Base-by-base conservation (phyloP, 2,888 invertebrate genomes). In the Dorcus parallelipipedus region DNA sequence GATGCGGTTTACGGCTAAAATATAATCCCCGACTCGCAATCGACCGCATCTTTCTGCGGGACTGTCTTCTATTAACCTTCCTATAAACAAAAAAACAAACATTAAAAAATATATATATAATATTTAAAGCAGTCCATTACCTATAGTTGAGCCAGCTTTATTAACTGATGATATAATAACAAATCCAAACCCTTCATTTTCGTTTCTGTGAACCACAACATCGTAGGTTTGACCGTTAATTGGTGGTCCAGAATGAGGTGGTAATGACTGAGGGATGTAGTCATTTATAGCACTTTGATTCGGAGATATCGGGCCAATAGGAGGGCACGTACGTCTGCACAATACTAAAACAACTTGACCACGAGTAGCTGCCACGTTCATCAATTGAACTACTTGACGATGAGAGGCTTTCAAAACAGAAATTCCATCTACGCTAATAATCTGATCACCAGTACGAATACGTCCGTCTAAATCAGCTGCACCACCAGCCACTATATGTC, bases 111-210 rank as follows among this genome's bases (percentile, higher is more conserved):
- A 41, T 5, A 10, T 6, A 14, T 2, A 41, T 41, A n/a, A 9
- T 41, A 9, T 40, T n/a, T 10, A 40, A 40, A 40, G 40, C 9
- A 9, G 9, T 3, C 2, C 9, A 6, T 73, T 76, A 87, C 95
- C 95, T 66, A 96, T 95, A 23, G 94, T 94, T 1, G 91, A 91
- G 33, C 91, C 91, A 62, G 90, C 88, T 78, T 90, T 91, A 67
- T 93, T 94, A 3, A 95, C 92, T 4, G 95, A 95, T 0, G 97
- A 97, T 69, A 98, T 97, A 67, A 99, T 97, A 49, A 98, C 97
- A 79, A 99, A 99, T 9, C 99, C 99, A 77, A 99, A 99, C 3
- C 98, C 98, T 78, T 99, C 98, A 64, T 90, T 93, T 72, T 97
- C 96, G 75, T 87, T 87, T 52, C 97, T 83, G 60, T 89, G 89